phyloP scores from a whole-genome alignment of 2,888 invertebrate species.

The Amiota communis region DNA sequence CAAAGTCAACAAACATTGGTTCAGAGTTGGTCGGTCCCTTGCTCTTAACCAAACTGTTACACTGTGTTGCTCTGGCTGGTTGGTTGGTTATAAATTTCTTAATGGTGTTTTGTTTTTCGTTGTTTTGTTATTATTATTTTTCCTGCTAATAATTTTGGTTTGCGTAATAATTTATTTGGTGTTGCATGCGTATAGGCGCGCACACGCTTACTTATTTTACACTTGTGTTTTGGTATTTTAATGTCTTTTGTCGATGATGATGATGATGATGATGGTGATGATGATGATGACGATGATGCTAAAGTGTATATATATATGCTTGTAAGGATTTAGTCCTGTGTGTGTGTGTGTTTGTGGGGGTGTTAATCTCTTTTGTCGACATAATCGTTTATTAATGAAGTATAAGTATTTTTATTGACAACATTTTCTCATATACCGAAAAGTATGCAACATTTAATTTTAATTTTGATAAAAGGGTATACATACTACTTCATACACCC shows the following conservation, averaged over 20 bases:
- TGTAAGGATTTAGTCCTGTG: constrained; percentile 34
- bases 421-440: too few species aligned
- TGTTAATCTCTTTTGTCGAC: constrained; percentile 34
- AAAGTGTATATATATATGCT: neutral
- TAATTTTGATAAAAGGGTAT: too few species aligned
- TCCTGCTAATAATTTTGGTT: neutral
- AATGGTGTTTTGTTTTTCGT: constrained; percentile 15
- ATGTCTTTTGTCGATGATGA: constrained; percentile 47
- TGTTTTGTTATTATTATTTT: neutral
- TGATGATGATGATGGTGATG: too few species aligned
- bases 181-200: constrained; percentile 18
- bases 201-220: neutral
- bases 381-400: constrained; percentile 81
- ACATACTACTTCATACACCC: too few species aligned
- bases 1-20: too few species aligned
- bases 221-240: constrained; percentile 25
- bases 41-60: neutral
- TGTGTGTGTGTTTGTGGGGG: constrained; percentile 8
- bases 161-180: constrained; percentile 17
- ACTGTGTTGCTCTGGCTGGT: neutral
- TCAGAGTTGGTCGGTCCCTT: too few species aligned
- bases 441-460: too few species aligned
- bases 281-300: constrained; percentile 25
- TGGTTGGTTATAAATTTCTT: constrained; percentile 22
- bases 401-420: constrained; percentile 78